Evolutionary conservation across 2,888 invertebrate genomes (phyloP).

Genomic region (Scrobipalpa atriplicella): DNA sequence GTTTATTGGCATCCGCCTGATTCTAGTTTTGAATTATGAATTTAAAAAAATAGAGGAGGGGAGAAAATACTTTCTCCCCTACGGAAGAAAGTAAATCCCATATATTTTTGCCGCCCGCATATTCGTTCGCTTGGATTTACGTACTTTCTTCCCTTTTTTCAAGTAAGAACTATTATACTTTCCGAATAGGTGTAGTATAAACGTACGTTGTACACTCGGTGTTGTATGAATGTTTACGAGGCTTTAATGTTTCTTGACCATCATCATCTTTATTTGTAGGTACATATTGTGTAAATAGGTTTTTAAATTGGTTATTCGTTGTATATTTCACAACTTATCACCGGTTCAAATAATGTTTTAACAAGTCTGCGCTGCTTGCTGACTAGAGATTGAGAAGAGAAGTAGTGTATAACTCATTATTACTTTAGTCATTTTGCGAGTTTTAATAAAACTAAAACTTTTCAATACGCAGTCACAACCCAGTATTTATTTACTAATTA

Average conservation of each 20-base stretch:
- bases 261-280: constrained; percentile 9
- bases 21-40: too few relatives aligned
- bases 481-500: not conserved
- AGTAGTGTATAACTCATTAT: not conserved
- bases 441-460: not conserved
- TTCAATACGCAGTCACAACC: not conserved
- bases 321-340: not conserved
- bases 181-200: too few relatives aligned
- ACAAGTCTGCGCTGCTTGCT: not conserved
- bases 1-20: too few relatives aligned
- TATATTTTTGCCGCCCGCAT: too few relatives aligned
- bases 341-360: not conserved
- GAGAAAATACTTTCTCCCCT: too few relatives aligned
- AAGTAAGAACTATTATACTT: too few relatives aligned
- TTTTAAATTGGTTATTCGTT: constrained; percentile 5
- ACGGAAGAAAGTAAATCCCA: too few relatives aligned
- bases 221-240: not conserved
- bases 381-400: not conserved
- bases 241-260: not conserved
- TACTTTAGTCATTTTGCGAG: not conserved
- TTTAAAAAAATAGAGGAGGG: too few relatives aligned
- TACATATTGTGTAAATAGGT: constrained; percentile 11
- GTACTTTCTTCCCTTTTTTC: too few relatives aligned
- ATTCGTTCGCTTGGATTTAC: too few relatives aligned
- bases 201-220: not conserved